These are phyloP conservation scores for Macrosiphum euphorbiae DNA, from an alignment of 2,888 invertebrate genomes.

Conservation along the genomic window DNA sequence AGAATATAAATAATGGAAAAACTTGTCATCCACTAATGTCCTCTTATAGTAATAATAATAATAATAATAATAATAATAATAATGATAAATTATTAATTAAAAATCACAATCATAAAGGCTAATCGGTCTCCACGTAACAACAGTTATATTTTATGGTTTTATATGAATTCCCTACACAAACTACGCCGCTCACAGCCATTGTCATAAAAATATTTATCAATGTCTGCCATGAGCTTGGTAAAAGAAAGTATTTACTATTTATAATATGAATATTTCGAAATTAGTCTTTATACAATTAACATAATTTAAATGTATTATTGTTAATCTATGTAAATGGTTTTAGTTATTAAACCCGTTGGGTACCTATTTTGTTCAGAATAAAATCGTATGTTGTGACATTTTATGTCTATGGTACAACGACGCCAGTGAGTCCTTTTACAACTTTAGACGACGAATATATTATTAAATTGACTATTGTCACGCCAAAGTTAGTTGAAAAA, in stretches of 20 bases:
- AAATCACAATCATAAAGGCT: conserved; percentile 61
- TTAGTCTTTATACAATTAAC: conserved; percentile 47
- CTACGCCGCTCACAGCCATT: conserved; percentile 19
- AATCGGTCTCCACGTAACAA: conserved; percentile 59
- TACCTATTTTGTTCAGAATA: neutral
- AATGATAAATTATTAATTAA: conserved; percentile 60
- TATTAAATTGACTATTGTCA: conserved; percentile 29
- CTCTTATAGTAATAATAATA: conserved; percentile 50
- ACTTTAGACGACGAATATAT: neutral
- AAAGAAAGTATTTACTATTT: conserved; percentile 44
- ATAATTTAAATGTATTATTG: conserved; percentile 44
- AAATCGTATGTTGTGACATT: conserved; percentile 42
- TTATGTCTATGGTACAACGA: neutral
- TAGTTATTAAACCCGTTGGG: conserved; percentile 24
- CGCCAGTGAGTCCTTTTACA: neutral
- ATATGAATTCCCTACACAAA: conserved; percentile 38
- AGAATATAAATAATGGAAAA: conserved; percentile 63
- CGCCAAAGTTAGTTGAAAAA: conserved; percentile 23
- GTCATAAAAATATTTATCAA: conserved; percentile 63
- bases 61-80: conserved; percentile 37
- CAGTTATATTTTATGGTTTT: conserved; percentile 63
- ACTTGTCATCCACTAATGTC: conserved; percentile 61
- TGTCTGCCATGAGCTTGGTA: conserved; percentile 37
- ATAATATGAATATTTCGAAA: conserved; percentile 55
- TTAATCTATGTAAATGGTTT: conserved; percentile 56